phyloP scores from a whole-genome alignment of 92 coral and sea anemone species.

The Bergia puertoricense region DNA sequence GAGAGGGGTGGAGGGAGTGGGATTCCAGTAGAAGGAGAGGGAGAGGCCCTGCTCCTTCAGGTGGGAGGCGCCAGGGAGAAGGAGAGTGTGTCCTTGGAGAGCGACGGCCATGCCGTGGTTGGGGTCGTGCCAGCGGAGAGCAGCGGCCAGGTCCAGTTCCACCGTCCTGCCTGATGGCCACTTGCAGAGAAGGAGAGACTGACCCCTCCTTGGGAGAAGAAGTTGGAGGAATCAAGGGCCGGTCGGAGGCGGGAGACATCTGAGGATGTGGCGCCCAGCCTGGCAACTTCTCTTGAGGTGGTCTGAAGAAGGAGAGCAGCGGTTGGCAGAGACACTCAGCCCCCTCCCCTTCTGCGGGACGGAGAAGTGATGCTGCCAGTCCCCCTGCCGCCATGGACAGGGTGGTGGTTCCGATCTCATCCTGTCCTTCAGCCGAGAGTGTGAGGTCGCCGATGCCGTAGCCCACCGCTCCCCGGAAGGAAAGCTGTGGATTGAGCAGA shows the following conservation, averaged over 20 bases:
- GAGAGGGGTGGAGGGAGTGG: constrained; percentile 14
- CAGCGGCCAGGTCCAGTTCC: not conserved
- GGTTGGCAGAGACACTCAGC: not conserved
- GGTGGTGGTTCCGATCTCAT: constrained; percentile 3
- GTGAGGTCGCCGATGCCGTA: too few species aligned
- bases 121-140: not conserved
- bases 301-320: not conserved
- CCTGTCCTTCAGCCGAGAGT: too few species aligned
- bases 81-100: not conserved
- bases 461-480: too few species aligned
- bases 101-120: not conserved
- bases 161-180: not conserved
- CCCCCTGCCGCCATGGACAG: not conserved
- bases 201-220: not conserved
- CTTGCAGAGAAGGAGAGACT: not conserved
- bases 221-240: constrained; percentile 12
- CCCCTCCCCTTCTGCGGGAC: not conserved
- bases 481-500: too few species aligned
- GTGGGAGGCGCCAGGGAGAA: too few species aligned
- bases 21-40: constrained; percentile 12
- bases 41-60: not conserved
- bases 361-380: not conserved
- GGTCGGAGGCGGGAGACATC: constrained; percentile 6
- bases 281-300: not conserved
- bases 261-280: not conserved